A percentile compares a stretch with the other conserved stretches of the same genome.
phyloP scores from a whole-genome alignment of 2,797 vertebrate genomes.

The Channa striata region DNA sequence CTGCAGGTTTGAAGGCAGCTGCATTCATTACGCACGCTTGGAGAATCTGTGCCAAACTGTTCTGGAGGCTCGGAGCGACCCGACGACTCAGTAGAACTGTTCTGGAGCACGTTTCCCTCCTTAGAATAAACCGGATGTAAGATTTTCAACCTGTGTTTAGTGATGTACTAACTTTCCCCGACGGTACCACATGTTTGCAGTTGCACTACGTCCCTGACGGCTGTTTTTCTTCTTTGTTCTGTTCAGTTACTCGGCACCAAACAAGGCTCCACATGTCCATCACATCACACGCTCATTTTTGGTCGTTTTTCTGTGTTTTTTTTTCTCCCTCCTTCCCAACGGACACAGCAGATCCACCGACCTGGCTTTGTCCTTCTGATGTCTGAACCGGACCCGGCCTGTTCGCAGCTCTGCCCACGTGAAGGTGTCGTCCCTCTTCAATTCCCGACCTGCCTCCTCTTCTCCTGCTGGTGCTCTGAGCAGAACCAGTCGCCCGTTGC shows the following conservation, averaged over 20 bases:
- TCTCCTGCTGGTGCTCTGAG: constrained; percentile 28
- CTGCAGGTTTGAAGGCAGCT: too few species aligned
- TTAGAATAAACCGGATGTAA: too few species aligned
- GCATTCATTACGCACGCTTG: too few species aligned
- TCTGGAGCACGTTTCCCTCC: background rate
- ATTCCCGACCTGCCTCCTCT: constrained; percentile 59
- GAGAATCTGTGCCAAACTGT: too few species aligned
- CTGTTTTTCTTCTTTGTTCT: too few species aligned
- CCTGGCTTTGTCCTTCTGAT: constrained; percentile 87
- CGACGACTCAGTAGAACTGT: background rate
- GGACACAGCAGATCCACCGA: constrained; percentile 69
- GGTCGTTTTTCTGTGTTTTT: background rate
- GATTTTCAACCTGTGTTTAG: background rate
- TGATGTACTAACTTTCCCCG: background rate
- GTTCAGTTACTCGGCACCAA: background rate
- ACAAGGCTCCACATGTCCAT: background rate
- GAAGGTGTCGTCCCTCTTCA: constrained; percentile 84
- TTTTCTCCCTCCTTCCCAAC: background rate
- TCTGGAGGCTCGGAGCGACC: too few species aligned
- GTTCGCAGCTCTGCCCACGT: constrained; percentile 83
- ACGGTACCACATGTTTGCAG: background rate
- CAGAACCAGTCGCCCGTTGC: constrained; percentile 85
- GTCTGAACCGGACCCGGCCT: constrained; percentile 85
- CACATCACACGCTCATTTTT: background rate
- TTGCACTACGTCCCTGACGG: too few species aligned